These are phyloP conservation scores for Prionace glauca DNA, from an alignment of 2,797 vertebrate genomes.

Conservation along the genomic window DNA sequence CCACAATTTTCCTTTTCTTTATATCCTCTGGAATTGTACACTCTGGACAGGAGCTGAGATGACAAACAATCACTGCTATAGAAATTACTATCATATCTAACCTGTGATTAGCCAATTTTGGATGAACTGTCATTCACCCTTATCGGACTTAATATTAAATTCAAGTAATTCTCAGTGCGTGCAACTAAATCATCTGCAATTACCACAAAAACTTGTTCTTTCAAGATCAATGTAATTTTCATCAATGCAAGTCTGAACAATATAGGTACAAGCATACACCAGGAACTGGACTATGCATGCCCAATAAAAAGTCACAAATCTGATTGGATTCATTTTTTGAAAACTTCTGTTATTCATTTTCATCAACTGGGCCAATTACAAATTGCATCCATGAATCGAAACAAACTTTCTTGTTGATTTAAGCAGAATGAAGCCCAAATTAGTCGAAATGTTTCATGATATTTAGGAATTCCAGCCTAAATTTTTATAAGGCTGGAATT, in stretches of 20 bases:
- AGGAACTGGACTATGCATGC: not conserved
- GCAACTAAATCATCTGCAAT: not conserved
- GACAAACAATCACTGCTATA: not conserved
- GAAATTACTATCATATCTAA: not conserved
- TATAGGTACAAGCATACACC: no score
- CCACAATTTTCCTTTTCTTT: not conserved
- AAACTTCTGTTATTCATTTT: not conserved
- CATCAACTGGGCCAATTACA: not conserved
- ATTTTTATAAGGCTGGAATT: not conserved
- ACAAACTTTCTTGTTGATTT: not conserved
- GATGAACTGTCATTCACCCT: not conserved
- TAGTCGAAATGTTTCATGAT: not conserved
- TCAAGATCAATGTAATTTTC: not conserved
- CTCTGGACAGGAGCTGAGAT: not conserved
- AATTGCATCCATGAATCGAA: not conserved
- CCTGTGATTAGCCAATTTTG: not conserved
- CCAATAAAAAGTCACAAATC: not conserved
- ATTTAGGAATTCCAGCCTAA: not conserved
- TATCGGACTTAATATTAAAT: not conserved
- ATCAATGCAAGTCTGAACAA: not conserved
- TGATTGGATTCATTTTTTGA: not conserved
- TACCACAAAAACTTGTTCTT: not conserved
- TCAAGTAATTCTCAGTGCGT: not conserved
- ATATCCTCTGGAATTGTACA: not conserved
- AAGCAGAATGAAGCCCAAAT: not conserved